These are phyloP conservation scores for Cygnus buccinator DNA, from an alignment of 2,113 vertebrate genomes.

Conservation along the genomic window DNA sequence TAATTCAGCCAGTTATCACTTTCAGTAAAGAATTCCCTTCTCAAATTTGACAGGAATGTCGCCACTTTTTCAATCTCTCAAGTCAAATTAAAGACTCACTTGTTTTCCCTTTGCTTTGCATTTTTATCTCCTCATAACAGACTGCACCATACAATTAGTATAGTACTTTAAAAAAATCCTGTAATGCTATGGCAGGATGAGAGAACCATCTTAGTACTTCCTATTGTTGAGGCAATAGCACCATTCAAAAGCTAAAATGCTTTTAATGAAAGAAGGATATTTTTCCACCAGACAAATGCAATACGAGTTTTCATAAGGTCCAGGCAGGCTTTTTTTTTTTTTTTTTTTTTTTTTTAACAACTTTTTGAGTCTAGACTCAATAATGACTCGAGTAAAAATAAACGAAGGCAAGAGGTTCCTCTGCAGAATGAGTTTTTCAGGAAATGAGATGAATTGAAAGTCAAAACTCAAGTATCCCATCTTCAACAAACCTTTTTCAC, in stretches of 20 bases:
- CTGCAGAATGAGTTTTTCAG: neutral
- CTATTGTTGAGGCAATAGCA: neutral
- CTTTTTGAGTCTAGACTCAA: neutral
- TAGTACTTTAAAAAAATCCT: neutral
- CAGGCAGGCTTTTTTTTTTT: neutral
- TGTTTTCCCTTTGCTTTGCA: conserved; percentile 30
- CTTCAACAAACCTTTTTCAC: neutral
- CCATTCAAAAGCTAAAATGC: neutral
- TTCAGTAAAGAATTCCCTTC: conserved; percentile 21
- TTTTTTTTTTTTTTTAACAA: neutral
- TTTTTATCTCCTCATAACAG: conserved; percentile 41
- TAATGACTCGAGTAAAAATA: neutral
- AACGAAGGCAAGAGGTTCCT: neutral
- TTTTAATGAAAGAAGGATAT: neutral
- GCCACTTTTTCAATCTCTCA: neutral
- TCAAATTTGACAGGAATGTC: conserved; percentile 7
- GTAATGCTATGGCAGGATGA: neutral
- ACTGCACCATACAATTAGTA: neutral
- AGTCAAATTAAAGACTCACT: conserved; percentile 11
- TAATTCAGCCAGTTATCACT: conserved; percentile 43
- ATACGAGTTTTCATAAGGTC: neutral
- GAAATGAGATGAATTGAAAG: neutral
- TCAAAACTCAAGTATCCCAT: neutral
- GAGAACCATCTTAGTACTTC: neutral
- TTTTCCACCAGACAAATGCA: neutral